Conservation (phyloP, 2,113 vertebrate genomes). For the Stomatorhinus ivindoensis region DNA sequence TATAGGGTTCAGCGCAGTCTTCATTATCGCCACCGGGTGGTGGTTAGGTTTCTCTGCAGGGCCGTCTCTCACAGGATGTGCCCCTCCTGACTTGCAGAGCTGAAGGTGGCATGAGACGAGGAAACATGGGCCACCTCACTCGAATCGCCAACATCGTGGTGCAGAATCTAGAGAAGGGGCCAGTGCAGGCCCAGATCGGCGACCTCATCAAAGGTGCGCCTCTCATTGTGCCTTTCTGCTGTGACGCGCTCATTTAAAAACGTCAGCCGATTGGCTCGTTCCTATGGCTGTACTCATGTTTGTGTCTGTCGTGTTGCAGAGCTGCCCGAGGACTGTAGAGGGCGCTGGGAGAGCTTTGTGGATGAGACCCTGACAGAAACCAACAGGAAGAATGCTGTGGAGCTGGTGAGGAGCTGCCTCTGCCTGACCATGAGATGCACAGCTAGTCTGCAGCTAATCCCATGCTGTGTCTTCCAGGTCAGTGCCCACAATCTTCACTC, state of each 20-base stretch:
- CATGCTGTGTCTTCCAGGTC: constrained; percentile 59
- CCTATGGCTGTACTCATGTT: neutral
- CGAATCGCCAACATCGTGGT: constrained; percentile 89
- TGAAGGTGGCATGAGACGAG: constrained; percentile 80
- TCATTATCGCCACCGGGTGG: neutral
- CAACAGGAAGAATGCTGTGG: constrained; percentile 85
- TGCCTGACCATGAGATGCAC: neutral
- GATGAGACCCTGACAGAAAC: constrained; percentile 86
- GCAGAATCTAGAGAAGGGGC: constrained; percentile 85
- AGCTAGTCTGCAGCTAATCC: neutral
- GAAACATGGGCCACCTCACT: constrained; percentile 95
- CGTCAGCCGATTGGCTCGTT: neutral
- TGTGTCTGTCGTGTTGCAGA: constrained; percentile 50
- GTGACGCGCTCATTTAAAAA: neutral
- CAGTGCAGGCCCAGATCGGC: constrained; percentile 72
- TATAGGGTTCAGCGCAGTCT: neutral
- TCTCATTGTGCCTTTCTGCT: neutral
- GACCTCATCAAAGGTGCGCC: constrained; percentile 82
- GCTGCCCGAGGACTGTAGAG: constrained; percentile 85
- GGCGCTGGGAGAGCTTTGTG: constrained; percentile 92
- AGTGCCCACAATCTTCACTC: constrained; percentile 92
- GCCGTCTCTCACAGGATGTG: neutral
- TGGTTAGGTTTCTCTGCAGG: neutral
- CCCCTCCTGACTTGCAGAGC: constrained; percentile 53
- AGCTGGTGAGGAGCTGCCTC: constrained; percentile 69